Evolutionary conservation across 2,797 vertebrate genomes (phyloP).

Genomic region (Sphenodon punctatus): DNA sequence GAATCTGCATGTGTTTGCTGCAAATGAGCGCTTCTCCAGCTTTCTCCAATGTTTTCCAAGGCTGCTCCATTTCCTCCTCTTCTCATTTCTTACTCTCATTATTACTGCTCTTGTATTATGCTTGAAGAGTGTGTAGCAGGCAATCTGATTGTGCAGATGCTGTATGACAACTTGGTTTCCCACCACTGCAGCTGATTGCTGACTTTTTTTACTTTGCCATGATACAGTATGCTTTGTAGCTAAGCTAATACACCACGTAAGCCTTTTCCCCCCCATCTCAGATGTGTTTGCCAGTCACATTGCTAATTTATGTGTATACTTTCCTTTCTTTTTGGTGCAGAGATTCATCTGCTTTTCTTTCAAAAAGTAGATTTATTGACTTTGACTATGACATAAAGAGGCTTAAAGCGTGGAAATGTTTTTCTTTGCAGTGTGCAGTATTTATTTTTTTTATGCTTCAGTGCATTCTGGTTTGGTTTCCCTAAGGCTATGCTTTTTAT

Average conservation of each 20-base stretch:
- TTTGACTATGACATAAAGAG: conserved; percentile 60
- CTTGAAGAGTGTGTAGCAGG: conserved; percentile 62
- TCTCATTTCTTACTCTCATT: conserved; percentile 54
- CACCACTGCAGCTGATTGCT: conserved; percentile 63
- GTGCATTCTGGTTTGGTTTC: conserved; percentile 68
- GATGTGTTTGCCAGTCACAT: conserved; percentile 92
- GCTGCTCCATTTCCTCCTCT: conserved; percentile 67
- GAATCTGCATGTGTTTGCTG: conserved; percentile 86
- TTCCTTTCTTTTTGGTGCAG: conserved; percentile 73
- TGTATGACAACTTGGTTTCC: conserved; percentile 72
- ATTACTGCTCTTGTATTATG: conserved; percentile 65
- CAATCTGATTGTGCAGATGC: conserved; percentile 54
- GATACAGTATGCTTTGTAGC: conserved; percentile 78
- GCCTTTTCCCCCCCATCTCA: conserved; percentile 71
- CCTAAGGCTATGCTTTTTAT: conserved; percentile 66
- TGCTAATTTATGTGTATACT: conserved; percentile 83
- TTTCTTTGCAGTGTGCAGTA: conserved; percentile 68
- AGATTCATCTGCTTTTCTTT: conserved; percentile 78
- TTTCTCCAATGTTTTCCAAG: conserved; percentile 65
- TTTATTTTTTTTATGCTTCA: conserved; percentile 59
- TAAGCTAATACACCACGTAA: conserved; percentile 71
- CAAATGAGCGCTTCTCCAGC: conserved; percentile 45
- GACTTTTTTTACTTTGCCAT: conserved; percentile 70
- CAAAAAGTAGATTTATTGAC: conserved; percentile 59
- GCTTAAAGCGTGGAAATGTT: conserved; percentile 64